Evolutionary conservation across 2,113 vertebrate genomes (phyloP), one percentile per base, ranked within the genome.

Genomic region (Trachemys scripta): DNA sequence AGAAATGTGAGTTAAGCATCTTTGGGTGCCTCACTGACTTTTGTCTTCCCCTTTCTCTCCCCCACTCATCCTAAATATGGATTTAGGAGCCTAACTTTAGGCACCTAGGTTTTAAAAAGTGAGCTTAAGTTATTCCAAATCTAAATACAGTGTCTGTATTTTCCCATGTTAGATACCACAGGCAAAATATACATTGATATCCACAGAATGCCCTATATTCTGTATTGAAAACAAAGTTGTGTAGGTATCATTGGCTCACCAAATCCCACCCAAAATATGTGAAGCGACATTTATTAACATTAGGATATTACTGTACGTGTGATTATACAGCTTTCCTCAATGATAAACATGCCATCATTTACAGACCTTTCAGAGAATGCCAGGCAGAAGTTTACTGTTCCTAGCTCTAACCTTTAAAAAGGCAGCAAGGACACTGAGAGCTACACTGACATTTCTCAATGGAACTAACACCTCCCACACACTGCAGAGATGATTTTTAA

Each of bases 321-420:
- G 88, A 94, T 89, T 89, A 92, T 88, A 94, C 53, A 94, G 84
- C 69, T 94, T 72, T 87, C 86, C 75, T 96, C 88, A 93, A 12
- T 27, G 42, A 91, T 96, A 94, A 93, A 97, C 17, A n/a, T 38
- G 65, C 35, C 65, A 72, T 22, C 49, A 29, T 31, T 50, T 80
- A 50, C 24, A 80, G 92, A 85, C 84, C 80, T 94, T 93, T 88
- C 2, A 2, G 56, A 94, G 88, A 95, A 96, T 86, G 82, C 49
- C 49, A 20, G 80, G 50, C 80, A 78, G 94, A 97, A 49, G 38
- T 42, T 53, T 53, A 51, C 31, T 94, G 91, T 96, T 97, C 88
- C 87, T 57, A 59, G 57, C 91, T 97, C 97, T 96, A 97, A 97
- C 97, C 97, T 97, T 96, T 97, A 96, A 35, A 96, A 96, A 97